Percentiles rank a stretch among this genome's conserved stretches.
These are phyloP conservation scores for Idaea dimidiata DNA, from an alignment of 2,888 invertebrate species.

Conservation along the genomic window DNA sequence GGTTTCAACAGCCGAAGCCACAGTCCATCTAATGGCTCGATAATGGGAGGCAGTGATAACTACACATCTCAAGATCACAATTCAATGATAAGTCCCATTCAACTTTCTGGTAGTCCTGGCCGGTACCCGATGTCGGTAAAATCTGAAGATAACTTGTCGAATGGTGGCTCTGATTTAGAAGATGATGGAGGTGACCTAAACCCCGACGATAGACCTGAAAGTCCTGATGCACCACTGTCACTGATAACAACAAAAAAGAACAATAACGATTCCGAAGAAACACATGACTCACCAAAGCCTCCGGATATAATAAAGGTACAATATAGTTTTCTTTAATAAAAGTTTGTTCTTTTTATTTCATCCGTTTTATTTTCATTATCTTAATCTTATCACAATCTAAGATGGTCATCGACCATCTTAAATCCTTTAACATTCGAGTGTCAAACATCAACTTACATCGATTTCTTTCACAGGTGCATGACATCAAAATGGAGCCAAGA, in stretches of 20 bases:
- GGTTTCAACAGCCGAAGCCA: constrained; percentile 84
- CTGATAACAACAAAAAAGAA: constrained; percentile 83
- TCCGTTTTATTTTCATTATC: background rate
- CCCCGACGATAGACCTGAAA: constrained; percentile 80
- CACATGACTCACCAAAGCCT: constrained; percentile 75
- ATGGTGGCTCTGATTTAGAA: constrained; percentile 84
- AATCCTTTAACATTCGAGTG: background rate
- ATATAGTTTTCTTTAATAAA: constrained; percentile 6
- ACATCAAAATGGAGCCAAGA: constrained; percentile 79
- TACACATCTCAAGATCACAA: constrained; percentile 81
- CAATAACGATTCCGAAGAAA: constrained; percentile 71
- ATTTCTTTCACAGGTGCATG: constrained; percentile 64
- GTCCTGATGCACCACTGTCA: constrained; percentile 86
- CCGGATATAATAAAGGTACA: constrained; percentile 77
- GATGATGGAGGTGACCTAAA: constrained; percentile 82
- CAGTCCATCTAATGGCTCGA: constrained; percentile 83
- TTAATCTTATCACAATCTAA: background rate
- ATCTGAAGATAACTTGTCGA: constrained; percentile 84
- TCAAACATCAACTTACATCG: background rate
- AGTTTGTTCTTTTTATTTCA: background rate
- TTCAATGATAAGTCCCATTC: constrained; percentile 83
- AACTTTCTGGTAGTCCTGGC: constrained; percentile 76
- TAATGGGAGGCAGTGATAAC: constrained; percentile 82
- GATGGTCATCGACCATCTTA: background rate
- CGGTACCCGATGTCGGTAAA: constrained; percentile 83